Conservation (phyloP, 2,888 invertebrate genomes). For the Abscondita cerata region DNA sequence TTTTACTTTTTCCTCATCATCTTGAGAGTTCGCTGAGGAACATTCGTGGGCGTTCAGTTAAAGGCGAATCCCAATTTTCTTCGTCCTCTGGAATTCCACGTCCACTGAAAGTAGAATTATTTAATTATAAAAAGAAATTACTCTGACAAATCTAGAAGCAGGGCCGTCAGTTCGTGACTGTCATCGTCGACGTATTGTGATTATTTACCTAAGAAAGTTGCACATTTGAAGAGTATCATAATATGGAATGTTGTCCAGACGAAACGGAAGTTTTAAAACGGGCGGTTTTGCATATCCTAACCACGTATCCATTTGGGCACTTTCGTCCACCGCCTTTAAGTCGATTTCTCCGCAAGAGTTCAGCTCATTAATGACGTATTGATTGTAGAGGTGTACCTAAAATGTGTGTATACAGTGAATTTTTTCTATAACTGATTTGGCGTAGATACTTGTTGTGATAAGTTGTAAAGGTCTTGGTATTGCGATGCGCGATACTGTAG, state of each 20-base stretch:
- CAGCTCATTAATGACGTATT: constrained; percentile 70
- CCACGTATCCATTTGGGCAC: constrained; percentile 62
- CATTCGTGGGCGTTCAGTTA: constrained; percentile 56
- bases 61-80: constrained; percentile 77
- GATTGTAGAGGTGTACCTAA: constrained; percentile 85
- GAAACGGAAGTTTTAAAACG: constrained; percentile 79
- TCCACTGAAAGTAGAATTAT: not conserved
- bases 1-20: not conserved
- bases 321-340: constrained; percentile 71
- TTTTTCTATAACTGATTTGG: not conserved
- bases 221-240: constrained; percentile 80
- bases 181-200: not conserved
- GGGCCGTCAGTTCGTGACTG: too few species aligned
- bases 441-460: constrained; percentile 79
- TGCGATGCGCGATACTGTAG: constrained; percentile 82
- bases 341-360: constrained; percentile 68
- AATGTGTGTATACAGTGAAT: constrained; percentile 35
- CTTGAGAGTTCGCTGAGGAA: not conserved
- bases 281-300: constrained; percentile 69
- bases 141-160: too few species aligned
- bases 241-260: constrained; percentile 77
- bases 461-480: constrained; percentile 83
- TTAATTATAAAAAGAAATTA: too few species aligned
- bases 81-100: not conserved
- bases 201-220: constrained; percentile 53